Percentiles rank a stretch among this genome's conserved stretches.
phyloP scores from a whole-genome alignment of 2,797 vertebrate genomes.

The Halcyon chelicuti region DNA sequence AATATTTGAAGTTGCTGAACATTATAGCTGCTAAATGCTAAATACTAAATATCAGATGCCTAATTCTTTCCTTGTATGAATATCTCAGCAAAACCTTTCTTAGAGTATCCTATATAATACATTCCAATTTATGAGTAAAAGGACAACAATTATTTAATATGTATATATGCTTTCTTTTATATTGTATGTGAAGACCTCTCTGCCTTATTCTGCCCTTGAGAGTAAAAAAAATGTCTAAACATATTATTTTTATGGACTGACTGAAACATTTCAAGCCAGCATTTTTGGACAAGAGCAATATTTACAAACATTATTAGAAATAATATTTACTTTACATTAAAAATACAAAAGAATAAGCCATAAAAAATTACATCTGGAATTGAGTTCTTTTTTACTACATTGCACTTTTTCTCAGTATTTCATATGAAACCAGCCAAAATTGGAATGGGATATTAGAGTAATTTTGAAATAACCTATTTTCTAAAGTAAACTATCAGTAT shows the following conservation, averaged over 20 bases:
- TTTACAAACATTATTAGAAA: neutral
- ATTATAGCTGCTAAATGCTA: neutral
- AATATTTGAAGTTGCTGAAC: neutral
- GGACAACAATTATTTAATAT: neutral
- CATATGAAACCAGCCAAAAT: neutral
- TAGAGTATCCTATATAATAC: neutral
- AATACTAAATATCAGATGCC: neutral
- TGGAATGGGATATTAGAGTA: neutral
- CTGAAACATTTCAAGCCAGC: neutral
- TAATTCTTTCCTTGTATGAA: neutral
- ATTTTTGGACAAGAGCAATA: neutral
- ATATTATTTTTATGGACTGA: neutral
- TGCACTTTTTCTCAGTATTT: neutral
- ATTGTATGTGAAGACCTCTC: neutral
- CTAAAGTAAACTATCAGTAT: neutral
- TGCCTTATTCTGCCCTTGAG: neutral
- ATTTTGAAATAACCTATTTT: neutral
- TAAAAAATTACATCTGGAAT: neutral
- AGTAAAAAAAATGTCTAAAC: neutral
- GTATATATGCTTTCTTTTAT: neutral
- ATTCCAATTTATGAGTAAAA: neutral
- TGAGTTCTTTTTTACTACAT: neutral
- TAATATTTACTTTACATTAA: neutral
- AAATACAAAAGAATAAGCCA: neutral
- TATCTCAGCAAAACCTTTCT: neutral